These are phyloP conservation scores for Eunapius fragilis DNA, from an alignment of 37 sponge, comb jelly and placozoan species.

Conservation along the genomic window DNA sequence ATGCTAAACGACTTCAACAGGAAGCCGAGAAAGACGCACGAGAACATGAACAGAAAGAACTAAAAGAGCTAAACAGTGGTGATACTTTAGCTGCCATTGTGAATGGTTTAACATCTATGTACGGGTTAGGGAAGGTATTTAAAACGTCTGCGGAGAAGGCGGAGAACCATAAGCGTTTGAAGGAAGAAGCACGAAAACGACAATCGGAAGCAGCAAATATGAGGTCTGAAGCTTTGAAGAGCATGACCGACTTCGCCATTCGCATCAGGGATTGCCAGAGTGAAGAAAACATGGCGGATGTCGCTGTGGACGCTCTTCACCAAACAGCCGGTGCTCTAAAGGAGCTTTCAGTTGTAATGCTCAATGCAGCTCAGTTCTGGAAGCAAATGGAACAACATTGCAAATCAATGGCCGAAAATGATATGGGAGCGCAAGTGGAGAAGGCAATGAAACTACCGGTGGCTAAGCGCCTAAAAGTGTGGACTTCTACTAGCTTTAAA, in stretches of 20 bases:
- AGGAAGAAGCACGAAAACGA: no score
- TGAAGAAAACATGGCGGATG: not conserved
- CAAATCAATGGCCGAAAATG: not conserved
- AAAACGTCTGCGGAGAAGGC: no score
- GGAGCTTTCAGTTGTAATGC: constrained; percentile 29
- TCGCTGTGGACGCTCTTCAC: constrained; percentile 26
- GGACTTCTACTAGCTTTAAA: constrained; percentile 27
- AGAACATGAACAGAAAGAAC: not conserved
- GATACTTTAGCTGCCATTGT: not conserved
- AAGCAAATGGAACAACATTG: constrained; percentile 36
- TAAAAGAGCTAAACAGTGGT: not conserved
- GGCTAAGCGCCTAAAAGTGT: constrained; percentile 11
- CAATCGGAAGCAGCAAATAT: no score
- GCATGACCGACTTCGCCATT: constrained; percentile 13
- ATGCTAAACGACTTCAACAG: not conserved
- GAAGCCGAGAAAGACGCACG: not conserved
- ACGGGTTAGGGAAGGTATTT: no score
- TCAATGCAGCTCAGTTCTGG: constrained; percentile 40
- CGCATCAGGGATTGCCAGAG: not conserved
- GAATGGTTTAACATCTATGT: not conserved
- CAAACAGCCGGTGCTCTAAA: constrained; percentile 21
- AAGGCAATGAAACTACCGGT: not conserved
- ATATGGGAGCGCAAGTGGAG: constrained; percentile 14
- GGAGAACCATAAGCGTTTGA: no score
- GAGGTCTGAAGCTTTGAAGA: constrained; percentile 7